These are phyloP conservation scores for Julus scandinavius DNA, from an alignment of 2,888 invertebrate species.

Conservation along the genomic window DNA sequence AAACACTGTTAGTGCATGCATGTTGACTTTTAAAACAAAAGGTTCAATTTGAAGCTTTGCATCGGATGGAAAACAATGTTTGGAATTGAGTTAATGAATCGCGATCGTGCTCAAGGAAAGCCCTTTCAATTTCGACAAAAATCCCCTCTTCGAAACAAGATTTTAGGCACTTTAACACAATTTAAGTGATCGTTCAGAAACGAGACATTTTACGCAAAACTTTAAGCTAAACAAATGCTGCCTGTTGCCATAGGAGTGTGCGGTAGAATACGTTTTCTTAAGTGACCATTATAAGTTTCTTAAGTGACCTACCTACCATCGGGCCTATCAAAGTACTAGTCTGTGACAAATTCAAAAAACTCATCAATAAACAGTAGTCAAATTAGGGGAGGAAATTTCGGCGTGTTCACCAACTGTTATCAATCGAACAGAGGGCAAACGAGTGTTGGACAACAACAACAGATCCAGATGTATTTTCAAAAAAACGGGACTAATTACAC, in stretches of 20 bases:
- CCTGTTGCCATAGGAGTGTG: background rate
- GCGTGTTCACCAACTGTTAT: background rate
- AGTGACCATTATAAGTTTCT: too few species aligned
- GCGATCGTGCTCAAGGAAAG: background rate
- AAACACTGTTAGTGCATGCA: conserved; percentile 26
- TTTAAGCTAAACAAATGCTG: background rate
- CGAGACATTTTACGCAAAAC: background rate
- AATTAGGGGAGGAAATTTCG: background rate
- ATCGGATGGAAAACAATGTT: conserved; percentile 25
- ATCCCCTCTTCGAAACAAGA: background rate
- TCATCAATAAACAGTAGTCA: background rate
- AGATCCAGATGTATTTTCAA: background rate
- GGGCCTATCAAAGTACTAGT: too few species aligned
- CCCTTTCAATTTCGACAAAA: background rate
- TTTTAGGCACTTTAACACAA: background rate
- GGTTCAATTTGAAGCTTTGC: conserved; percentile 44
- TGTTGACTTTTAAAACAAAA: conserved; percentile 40
- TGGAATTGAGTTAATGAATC: conserved; percentile 26
- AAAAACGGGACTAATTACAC: background rate
- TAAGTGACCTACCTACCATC: too few species aligned
- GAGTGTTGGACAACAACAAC: background rate
- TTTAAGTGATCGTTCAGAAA: background rate
- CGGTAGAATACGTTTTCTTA: background rate
- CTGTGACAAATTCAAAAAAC: too few species aligned
- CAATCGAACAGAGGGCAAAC: background rate